phyloP scores from a whole-genome alignment of 2,888 invertebrate genomes.

The Drosophila birchii region DNA sequence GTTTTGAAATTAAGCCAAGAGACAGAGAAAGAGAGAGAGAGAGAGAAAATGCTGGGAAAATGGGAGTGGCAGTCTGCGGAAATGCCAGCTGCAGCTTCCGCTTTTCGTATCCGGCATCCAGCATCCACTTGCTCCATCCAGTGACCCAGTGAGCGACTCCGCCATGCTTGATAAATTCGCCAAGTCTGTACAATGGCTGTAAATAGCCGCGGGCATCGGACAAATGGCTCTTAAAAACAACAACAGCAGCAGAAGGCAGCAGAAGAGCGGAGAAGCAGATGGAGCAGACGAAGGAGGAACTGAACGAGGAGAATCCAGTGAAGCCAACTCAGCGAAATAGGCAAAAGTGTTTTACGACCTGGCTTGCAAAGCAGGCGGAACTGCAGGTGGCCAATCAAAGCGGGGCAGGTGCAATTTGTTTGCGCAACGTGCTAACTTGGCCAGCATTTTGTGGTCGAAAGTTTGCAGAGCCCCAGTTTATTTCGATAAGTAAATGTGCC shows the following conservation, averaged over 20 bases:
- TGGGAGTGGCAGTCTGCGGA: conserved; percentile 22
- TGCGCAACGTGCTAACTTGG: conserved; percentile 53
- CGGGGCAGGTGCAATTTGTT: conserved; percentile 49
- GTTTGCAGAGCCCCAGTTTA: conserved; percentile 35
- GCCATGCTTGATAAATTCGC: conserved; percentile 55
- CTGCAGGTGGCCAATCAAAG: conserved; percentile 49
- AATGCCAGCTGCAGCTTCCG: conserved; percentile 45
- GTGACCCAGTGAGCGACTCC: conserved; percentile 52
- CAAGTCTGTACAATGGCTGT: conserved; percentile 57
- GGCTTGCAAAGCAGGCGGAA: conserved; percentile 23
- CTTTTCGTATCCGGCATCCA: conserved; percentile 10
- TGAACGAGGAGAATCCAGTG: neutral
- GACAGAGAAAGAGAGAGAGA: neutral
- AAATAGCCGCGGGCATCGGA: conserved; percentile 57
- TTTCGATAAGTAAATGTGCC: conserved; percentile 49
- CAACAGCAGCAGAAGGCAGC: conserved; percentile 18
- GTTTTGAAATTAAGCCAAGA: conserved; percentile 54
- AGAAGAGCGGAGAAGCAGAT: neutral
- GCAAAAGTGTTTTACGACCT: conserved; percentile 54
- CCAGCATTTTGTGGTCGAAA: conserved; percentile 55
- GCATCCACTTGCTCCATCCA: conserved; percentile 27
- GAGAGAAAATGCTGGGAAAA: neutral
- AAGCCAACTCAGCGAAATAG: conserved; percentile 51
- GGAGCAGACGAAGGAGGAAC: neutral
- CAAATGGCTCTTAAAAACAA: conserved; percentile 58